phyloP scores from a whole-genome alignment of 1,140 invertebrate species.

The Adelges cooleyi region DNA sequence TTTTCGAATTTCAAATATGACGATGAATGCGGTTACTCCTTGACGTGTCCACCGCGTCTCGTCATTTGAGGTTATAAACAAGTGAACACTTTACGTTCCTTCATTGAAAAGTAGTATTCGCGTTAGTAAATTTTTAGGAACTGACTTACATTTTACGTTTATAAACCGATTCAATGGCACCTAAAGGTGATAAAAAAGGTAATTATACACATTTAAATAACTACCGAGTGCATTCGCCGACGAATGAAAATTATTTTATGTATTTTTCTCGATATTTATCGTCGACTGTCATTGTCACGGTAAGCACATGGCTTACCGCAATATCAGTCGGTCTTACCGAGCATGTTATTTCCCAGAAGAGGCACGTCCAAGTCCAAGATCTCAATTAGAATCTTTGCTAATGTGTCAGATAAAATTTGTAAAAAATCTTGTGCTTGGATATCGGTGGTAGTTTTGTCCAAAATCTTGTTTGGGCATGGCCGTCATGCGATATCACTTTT shows the following conservation, averaged over 20 bases:
- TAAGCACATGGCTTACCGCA: constrained; percentile 10
- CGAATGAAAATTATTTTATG: no score
- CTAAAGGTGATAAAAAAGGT: constrained; percentile 24
- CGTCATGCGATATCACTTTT: no score
- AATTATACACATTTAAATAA: neutral
- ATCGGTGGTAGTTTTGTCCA: no score
- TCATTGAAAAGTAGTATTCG: neutral
- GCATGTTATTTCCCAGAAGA: no score
- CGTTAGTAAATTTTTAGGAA: neutral
- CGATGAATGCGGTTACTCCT: neutral
- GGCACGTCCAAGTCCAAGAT: no score
- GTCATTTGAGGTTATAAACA: constrained; percentile 25
- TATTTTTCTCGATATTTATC: neutral
- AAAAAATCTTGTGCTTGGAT: no score
- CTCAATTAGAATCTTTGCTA: no score
- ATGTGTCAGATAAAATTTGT: no score
- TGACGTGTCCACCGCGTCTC: constrained; percentile 3
- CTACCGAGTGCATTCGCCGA: no score
- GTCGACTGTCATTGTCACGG: neutral
- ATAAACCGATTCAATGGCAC: constrained; percentile 3
- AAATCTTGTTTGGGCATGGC: no score
- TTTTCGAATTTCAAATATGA: no score
- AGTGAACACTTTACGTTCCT: neutral
- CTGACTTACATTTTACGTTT: neutral
- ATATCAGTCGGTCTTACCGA: no score